Evolutionary conservation across 2,888 invertebrate species (phyloP).

Genomic region (Patella caerulea): DNA sequence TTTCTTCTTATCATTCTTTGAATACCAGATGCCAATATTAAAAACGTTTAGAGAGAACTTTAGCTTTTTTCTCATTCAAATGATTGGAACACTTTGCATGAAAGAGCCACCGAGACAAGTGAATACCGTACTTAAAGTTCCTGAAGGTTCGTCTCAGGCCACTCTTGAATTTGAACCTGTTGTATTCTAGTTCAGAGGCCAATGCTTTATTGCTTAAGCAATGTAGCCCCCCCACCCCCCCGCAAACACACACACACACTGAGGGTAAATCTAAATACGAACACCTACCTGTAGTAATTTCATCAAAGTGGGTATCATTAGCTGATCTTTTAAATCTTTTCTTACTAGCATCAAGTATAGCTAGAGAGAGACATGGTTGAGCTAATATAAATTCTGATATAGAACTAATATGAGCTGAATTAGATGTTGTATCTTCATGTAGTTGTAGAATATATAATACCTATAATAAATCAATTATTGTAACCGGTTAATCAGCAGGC

Average conservation of each 20-base stretch:
- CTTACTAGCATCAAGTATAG: slow-evolving; percentile 81
- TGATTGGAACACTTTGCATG: too few species aligned
- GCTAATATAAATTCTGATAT: slow-evolving; percentile 90
- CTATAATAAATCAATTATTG: slow-evolving; percentile 57
- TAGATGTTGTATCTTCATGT: slow-evolving; percentile 68
- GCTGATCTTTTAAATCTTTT: slow-evolving; percentile 58
- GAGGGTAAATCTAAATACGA: background rate
- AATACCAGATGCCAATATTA: too few species aligned
- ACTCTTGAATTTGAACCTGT: too few species aligned
- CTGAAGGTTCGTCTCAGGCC: too few species aligned
- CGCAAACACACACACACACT: background rate
- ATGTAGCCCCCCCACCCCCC: too few species aligned
- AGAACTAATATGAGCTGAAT: slow-evolving; percentile 67
- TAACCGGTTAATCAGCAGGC: too few species aligned
- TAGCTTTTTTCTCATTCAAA: too few species aligned
- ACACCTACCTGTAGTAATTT: slow-evolving; percentile 65
- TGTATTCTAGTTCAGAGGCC: too few species aligned
- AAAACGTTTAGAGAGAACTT: too few species aligned
- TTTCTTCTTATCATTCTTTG: too few species aligned
- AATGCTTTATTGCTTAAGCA: background rate
- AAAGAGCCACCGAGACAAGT: too few species aligned
- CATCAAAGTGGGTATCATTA: slow-evolving; percentile 62
- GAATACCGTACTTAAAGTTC: too few species aligned
- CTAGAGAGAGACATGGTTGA: slow-evolving; percentile 89
- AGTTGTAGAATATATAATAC: slow-evolving; percentile 86